Evolutionary conservation across 2,113 vertebrate species (phyloP).

Genomic region (Steatornis caripensis): DNA sequence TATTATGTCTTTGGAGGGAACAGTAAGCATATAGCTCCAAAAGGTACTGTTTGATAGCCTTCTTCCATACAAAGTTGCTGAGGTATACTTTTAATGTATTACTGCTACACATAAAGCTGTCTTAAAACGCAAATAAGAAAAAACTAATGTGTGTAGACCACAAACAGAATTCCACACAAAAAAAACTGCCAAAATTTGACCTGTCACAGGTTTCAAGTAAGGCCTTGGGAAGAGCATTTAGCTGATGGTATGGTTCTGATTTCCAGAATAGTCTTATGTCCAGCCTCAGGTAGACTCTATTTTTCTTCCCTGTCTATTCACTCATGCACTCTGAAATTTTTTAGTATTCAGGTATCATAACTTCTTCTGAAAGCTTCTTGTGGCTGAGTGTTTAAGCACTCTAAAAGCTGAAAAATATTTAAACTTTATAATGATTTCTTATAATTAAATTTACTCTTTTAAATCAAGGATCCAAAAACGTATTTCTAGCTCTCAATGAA

Average conservation of each 20-base stretch:
- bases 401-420: constrained; percentile 58
- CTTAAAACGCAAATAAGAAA: not conserved
- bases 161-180: not conserved
- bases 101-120: not conserved
- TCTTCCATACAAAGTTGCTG: not conserved
- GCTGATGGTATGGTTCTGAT: not conserved
- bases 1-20: not conserved
- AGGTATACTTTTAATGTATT: not conserved
- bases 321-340: not conserved
- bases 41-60: not conserved
- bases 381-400: constrained; percentile 21
- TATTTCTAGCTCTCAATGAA: constrained; percentile 49
- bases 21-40: not conserved
- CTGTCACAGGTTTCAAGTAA: not conserved
- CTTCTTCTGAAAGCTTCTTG: constrained; percentile 21
- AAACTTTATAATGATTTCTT: constrained; percentile 61
- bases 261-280: not conserved
- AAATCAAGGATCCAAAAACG: constrained; percentile 61
- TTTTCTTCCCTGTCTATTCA: not conserved
- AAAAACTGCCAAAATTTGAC: not conserved
- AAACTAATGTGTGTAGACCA: not conserved
- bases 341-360: constrained; percentile 34
- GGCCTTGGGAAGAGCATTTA: not conserved
- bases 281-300: not conserved
- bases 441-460: constrained; percentile 67